These are phyloP conservation scores for Steatocranus sp. DNA, from an alignment of 2,797 vertebrate species.

Conservation along the genomic window DNA sequence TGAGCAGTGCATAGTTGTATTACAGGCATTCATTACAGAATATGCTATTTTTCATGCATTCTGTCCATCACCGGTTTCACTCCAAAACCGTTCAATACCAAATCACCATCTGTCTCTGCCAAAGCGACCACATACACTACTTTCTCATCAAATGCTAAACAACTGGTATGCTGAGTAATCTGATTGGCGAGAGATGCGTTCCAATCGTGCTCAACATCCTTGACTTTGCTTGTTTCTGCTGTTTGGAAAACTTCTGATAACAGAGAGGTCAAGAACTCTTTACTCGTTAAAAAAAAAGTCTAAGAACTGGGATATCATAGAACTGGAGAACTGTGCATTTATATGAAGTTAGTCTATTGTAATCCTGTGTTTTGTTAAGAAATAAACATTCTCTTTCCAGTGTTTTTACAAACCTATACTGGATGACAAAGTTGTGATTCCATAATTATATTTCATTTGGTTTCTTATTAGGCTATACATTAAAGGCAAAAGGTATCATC, in stretches of 20 bases:
- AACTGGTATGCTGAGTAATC: constrained; percentile 17
- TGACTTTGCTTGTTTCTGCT: neutral
- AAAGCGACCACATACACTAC: constrained; percentile 21
- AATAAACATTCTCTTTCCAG: neutral
- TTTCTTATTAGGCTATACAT: neutral
- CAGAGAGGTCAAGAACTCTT: neutral
- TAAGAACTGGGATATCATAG: neutral
- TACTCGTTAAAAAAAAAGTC: neutral
- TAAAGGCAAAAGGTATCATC: neutral
- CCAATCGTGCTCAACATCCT: neutral
- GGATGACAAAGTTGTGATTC: neutral
- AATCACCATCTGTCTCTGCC: constrained; percentile 21
- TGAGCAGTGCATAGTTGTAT: neutral
- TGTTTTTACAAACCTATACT: neutral
- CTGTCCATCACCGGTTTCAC: constrained; percentile 2
- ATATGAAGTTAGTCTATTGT: neutral
- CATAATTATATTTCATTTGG: neutral
- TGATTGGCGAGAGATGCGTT: constrained; percentile 1
- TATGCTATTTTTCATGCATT: neutral
- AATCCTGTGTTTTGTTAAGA: neutral
- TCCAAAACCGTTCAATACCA: constrained; percentile 10
- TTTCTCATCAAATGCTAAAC: constrained; percentile 17
- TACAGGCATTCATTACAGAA: neutral
- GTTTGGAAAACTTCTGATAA: neutral
- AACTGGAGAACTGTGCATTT: neutral